Evolutionary conservation across 2,888 invertebrate species (phyloP), one percentile per base, ranked within the genome.

Genomic region (Neelides folsomi): DNA sequence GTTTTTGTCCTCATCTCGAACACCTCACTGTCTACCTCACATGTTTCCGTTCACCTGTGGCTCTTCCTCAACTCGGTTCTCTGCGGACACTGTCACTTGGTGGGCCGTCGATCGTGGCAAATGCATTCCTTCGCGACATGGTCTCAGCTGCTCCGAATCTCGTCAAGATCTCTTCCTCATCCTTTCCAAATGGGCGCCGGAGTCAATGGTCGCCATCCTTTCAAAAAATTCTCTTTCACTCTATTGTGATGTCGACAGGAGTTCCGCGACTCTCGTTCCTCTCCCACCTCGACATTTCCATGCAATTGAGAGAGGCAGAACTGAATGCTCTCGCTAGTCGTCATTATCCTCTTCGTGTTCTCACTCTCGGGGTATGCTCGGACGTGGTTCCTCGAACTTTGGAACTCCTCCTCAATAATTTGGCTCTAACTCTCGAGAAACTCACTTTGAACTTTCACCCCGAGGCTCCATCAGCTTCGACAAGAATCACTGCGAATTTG

Each of bases 401-500:
- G 10, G 15, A 12, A 10, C 9, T 34, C n/a, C 15, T 44, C 2
- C 19, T 44, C 12, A 44, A 44, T 15, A n/a, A n/a, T 10, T 20
- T 20, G 15, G n/a, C 12, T n/a, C 20, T n/a, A 27, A 20, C n/a
- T 27, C 15, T 20, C 2, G 27, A 27, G 6, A 44, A 27, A 44
- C n/a, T 44, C n/a, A 34, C 44, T 2, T n/a, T 44, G n/a, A 44
- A 44, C 34, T 44, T 44, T 44, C 44, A 44, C 19, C 44, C 44
- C 4, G 12, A 19, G 10, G 12, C 44, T 20, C 44, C 19, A 9
- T 20, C 44, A 5, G 44, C 44, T 12, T 44, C 15, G 2, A 2
- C n/a, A n/a, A 8, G 27, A n/a, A 13, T 27, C n/a, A 27, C 4
- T 7, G 12, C 34, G n/a, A 20, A 27, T 10, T 34, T 44, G n/a